Percentiles rank a stretch among this genome's conserved stretches.
Conservation (phyloP, 2,888 invertebrate genomes). For the Ypsolopha sequella region DNA sequence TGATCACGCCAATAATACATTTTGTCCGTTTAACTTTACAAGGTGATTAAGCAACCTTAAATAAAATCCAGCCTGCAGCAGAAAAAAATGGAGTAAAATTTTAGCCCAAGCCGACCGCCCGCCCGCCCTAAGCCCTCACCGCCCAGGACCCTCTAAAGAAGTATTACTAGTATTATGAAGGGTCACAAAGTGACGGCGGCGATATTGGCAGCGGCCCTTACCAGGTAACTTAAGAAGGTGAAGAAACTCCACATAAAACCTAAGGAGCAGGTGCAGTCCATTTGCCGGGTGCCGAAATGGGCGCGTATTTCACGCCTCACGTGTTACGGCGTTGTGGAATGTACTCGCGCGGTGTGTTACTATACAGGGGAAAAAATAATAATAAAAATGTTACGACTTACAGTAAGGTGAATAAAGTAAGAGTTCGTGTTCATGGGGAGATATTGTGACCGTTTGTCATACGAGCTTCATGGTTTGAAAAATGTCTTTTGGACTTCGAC, state of each 20-base stretch:
- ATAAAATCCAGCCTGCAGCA: not conserved
- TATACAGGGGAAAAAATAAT: constrained; percentile 40
- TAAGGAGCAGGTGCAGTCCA: constrained; percentile 70
- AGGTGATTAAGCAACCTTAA: not conserved
- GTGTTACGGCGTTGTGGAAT: constrained; percentile 47
- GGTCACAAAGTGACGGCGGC: constrained; percentile 66
- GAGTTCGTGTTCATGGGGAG: constrained; percentile 28
- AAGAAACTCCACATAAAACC: constrained; percentile 67
- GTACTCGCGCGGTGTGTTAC: constrained; percentile 34
- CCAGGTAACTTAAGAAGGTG: constrained; percentile 58
- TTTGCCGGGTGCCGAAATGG: constrained; percentile 61
- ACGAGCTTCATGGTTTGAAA: not conserved
- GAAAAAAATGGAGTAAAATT: not conserved
- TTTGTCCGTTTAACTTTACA: not conserved
- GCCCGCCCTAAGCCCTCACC: constrained; percentile 23
- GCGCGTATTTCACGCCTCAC: constrained; percentile 62
- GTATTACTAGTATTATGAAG: constrained; percentile 65
- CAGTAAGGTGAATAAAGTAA: constrained; percentile 35
- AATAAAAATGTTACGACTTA: constrained; percentile 58
- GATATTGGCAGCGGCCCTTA: constrained; percentile 59
- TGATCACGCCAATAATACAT: not conserved
- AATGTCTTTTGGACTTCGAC: constrained; percentile 9
- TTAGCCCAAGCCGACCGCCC: not conserved
- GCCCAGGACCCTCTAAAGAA: constrained; percentile 63
- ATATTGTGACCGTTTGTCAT: constrained; percentile 22